Percentiles rank a stretch among this genome's conserved stretches.
These are phyloP conservation scores for Heterohyrax brucei DNA, from an alignment of 2,797 vertebrate genomes.

Conservation along the genomic window DNA sequence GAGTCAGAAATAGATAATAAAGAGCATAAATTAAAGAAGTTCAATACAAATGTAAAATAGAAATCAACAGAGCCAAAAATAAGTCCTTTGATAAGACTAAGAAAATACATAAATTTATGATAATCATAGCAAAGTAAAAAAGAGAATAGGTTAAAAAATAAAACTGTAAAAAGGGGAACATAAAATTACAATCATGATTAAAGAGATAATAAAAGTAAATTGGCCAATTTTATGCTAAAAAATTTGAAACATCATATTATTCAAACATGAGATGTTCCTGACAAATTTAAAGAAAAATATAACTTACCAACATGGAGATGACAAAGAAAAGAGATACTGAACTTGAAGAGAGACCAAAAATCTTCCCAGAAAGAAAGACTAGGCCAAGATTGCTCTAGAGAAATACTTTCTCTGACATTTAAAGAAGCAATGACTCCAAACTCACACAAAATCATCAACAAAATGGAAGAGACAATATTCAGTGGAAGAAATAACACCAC, in stretches of 20 bases:
- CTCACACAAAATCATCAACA: background rate
- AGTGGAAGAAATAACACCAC: background rate
- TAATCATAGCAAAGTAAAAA: background rate
- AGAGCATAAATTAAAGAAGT: constrained; percentile 1
- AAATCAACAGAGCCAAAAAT: background rate
- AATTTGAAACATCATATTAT: background rate
- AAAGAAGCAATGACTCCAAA: background rate
- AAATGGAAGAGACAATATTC: background rate
- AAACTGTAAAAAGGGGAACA: background rate
- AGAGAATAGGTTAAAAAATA: background rate
- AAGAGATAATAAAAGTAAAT: background rate
- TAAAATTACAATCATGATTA: background rate
- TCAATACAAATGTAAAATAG: background rate
- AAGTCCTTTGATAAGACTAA: background rate
- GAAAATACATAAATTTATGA: background rate
- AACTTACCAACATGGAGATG: background rate
- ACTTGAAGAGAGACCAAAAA: background rate
- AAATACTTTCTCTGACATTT: background rate
- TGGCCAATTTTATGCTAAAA: background rate
- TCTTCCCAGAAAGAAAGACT: background rate
- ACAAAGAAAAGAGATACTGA: background rate
- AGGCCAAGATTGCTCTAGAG: background rate
- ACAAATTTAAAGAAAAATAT: background rate
- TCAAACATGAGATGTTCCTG: background rate
- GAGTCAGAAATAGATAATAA: background rate